Percentiles rank a stretch among this genome's conserved stretches.
Evolutionary conservation across 2,888 invertebrate genomes (phyloP).

Genomic region (Minunthozetes semirufus): DNA sequence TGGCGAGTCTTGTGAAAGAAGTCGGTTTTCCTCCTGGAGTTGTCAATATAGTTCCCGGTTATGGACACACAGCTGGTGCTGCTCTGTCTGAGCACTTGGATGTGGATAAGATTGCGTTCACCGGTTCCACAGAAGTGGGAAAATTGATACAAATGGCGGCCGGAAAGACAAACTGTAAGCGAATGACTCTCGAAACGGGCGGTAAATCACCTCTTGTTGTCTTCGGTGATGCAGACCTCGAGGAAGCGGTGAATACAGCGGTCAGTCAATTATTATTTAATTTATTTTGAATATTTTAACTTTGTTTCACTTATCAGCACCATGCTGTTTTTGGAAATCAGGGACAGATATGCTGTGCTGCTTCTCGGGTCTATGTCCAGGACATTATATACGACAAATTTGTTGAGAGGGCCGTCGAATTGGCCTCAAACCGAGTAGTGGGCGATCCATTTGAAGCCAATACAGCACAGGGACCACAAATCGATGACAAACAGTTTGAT

Average conservation of each 20-base stretch:
- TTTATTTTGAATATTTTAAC: too few species aligned
- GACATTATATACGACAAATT: too few species aligned
- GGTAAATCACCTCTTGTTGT: constrained; percentile 82
- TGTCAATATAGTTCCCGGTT: constrained; percentile 67
- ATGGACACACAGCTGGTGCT: constrained; percentile 64
- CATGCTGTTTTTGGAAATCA: too few species aligned
- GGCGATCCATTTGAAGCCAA: too few species aligned
- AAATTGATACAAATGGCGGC: constrained; percentile 58
- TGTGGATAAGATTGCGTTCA: constrained; percentile 69
- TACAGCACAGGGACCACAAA: constrained; percentile 70
- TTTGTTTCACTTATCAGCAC: too few species aligned
- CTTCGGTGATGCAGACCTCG: constrained; percentile 60
- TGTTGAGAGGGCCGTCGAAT: too few species aligned
- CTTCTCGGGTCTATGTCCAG: too few species aligned
- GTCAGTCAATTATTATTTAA: too few species aligned
- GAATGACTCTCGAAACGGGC: constrained; percentile 74
- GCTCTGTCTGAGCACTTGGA: constrained; percentile 62
- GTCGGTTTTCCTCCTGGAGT: constrained; percentile 75
- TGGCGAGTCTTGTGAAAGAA: constrained; percentile 60
- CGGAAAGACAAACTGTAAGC: constrained; percentile 71
- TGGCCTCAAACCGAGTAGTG: too few species aligned
- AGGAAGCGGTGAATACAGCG: constrained; percentile 47
- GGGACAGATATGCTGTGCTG: too few species aligned
- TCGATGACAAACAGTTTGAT: constrained; percentile 48
- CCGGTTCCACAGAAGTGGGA: constrained; percentile 64